Percentiles rank a stretch among this genome's conserved stretches.
phyloP scores from a whole-genome alignment of 2,113 vertebrate species.

The Grammomys surdaster region DNA sequence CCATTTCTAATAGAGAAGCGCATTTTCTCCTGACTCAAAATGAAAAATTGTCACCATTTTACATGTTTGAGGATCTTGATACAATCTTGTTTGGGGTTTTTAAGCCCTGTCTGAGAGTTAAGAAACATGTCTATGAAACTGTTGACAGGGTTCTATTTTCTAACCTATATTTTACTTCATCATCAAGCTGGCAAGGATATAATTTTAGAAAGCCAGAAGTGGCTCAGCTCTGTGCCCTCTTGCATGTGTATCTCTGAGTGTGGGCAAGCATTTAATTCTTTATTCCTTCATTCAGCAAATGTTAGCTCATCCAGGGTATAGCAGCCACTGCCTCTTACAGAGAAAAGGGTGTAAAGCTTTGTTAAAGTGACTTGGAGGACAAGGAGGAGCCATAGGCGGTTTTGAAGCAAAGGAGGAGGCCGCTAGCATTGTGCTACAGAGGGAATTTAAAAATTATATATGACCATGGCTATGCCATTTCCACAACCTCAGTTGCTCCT shows the following conservation, averaged over 20 bases:
- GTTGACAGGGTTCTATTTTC: background rate
- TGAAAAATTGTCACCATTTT: slow-evolving; percentile 67
- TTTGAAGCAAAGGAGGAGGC: background rate
- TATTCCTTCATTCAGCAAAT: slow-evolving; percentile 12
- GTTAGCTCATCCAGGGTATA: background rate
- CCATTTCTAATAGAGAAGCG: slow-evolving; percentile 65
- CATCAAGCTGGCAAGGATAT: background rate
- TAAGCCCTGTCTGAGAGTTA: slow-evolving; percentile 46
- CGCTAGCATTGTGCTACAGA: background rate
- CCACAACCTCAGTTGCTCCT: background rate
- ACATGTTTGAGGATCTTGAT: slow-evolving; percentile 46
- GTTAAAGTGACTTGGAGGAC: background rate
- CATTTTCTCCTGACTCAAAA: slow-evolving; percentile 23
- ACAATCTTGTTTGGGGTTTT: slow-evolving; percentile 17
- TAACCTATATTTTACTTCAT: slow-evolving; percentile 40
- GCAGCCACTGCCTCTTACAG: background rate
- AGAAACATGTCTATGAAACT: slow-evolving; percentile 32
- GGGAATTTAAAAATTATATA: background rate
- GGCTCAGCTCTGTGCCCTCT: background rate
- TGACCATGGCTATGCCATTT: background rate
- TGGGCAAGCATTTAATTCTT: background rate
- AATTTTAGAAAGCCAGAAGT: slow-evolving; percentile 16
- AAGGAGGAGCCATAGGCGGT: background rate
- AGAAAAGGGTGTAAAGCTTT: background rate
- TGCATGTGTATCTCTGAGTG: background rate